phyloP scores from a whole-genome alignment of 2,888 invertebrate species.

The Campopleginae sp. region DNA sequence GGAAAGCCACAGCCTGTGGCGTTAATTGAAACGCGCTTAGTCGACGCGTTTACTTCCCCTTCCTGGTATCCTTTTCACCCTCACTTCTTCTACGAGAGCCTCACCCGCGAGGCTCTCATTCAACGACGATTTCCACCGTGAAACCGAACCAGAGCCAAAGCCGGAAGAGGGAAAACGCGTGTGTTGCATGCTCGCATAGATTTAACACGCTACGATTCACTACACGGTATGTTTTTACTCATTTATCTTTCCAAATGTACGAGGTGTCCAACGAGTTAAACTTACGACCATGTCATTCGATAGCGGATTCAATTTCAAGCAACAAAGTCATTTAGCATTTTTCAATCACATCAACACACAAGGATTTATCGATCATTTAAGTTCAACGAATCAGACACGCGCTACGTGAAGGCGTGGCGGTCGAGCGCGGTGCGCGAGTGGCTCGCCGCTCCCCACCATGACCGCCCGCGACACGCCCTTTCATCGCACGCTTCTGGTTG shows the following conservation, averaged over 20 bases:
- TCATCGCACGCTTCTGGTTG: background rate
- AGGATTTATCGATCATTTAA: background rate
- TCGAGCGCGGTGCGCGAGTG: background rate
- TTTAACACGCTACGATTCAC: conserved; percentile 31
- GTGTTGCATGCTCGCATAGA: conserved; percentile 29
- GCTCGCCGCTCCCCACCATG: background rate
- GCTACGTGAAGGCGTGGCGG: background rate
- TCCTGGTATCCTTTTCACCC: conserved; percentile 48
- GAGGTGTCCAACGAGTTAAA: background rate
- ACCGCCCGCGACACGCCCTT: background rate
- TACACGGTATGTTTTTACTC: background rate
- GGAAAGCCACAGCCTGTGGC: conserved; percentile 52
- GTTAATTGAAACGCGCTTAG: conserved; percentile 67
- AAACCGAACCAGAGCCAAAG: conserved; percentile 6
- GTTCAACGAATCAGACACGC: background rate
- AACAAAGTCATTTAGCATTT: background rate
- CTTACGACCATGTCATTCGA: background rate
- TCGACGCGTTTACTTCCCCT: conserved; percentile 52
- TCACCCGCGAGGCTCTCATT: conserved; percentile 39
- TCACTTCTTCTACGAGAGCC: conserved; percentile 47
- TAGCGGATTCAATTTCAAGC: background rate
- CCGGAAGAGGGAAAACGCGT: conserved; percentile 11
- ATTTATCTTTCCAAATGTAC: background rate
- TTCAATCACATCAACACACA: background rate
- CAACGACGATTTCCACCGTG: conserved; percentile 52